Percentiles rank a stretch among this genome's conserved stretches.
Evolutionary conservation across 2,888 invertebrate genomes (phyloP).

Genomic region (Xiphydria camelus): DNA sequence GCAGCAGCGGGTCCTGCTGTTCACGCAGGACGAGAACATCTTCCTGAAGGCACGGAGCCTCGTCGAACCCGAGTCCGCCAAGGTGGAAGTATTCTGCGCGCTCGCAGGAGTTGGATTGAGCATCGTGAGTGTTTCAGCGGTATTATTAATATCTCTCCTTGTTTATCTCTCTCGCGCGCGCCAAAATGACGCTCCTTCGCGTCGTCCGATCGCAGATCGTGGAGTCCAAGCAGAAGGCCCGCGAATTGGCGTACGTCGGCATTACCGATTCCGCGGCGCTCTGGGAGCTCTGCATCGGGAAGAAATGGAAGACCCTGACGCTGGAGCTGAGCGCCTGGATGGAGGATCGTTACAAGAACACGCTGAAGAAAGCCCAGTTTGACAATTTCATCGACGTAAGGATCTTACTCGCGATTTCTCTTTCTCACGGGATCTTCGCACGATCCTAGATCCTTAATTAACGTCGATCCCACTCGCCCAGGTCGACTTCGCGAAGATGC

Average conservation of each 20-base stretch:
- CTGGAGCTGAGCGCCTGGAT: slow-evolving; percentile 80
- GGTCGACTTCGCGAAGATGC: slow-evolving; percentile 82
- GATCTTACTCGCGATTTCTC: slow-evolving; percentile 7
- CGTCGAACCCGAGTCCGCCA: slow-evolving; percentile 70
- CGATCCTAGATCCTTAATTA: not conserved
- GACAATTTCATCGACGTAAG: slow-evolving; percentile 73
- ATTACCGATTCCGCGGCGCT: slow-evolving; percentile 71
- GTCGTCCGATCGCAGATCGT: not conserved
- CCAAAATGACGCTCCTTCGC: too few species aligned
- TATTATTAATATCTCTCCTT: not conserved
- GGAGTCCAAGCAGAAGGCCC: slow-evolving; percentile 38
- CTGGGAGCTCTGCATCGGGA: slow-evolving; percentile 82
- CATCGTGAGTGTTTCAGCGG: slow-evolving; percentile 53
- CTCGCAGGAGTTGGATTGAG: slow-evolving; percentile 70
- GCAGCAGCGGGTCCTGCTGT: slow-evolving; percentile 72
- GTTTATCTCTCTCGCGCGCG: too few species aligned
- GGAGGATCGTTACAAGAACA: slow-evolving; percentile 75
- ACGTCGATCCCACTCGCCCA: slow-evolving; percentile 53
- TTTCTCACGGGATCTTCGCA: not conserved
- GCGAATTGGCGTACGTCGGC: slow-evolving; percentile 72
- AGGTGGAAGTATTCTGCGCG: slow-evolving; percentile 70
- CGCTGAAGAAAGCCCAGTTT: slow-evolving; percentile 72
- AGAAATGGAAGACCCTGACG: slow-evolving; percentile 78
- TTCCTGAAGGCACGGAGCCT: slow-evolving; percentile 44
- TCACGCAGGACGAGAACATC: slow-evolving; percentile 76